Evolutionary conservation across 2,888 invertebrate species (phyloP), one percentile per base, ranked within the genome.

Genomic region (Ligdia adustata): DNA sequence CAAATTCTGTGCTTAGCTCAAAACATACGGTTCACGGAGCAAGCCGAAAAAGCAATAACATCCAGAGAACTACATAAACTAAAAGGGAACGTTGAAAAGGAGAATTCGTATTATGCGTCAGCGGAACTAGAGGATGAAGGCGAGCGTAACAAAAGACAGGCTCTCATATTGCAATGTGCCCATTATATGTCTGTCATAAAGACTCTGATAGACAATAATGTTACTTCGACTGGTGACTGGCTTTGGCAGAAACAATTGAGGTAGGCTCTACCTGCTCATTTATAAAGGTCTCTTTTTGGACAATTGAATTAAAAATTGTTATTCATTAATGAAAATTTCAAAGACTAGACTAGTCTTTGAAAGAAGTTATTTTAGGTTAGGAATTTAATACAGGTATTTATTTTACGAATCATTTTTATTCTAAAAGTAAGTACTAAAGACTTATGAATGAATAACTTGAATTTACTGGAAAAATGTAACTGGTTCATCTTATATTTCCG

Each of bases 201-300:
- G 67, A 92, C 93, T 60, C 91, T 99, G 39, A 92, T 97, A 49
- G 91, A 92, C 32, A 91, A 92, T 55, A 93, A 93, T 73, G 93
- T 95, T 0, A 92, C 92, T 16, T 92, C 92, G 55, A 74, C 91
- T 6, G 90, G 84, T 9, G 95, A 97, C 72, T 99, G 99, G 99
- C 89, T 93, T 34, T 99, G 99, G 99, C 95, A 97, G 79, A 96
- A 97, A 79, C 99, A 99, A 78, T 91, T 99, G 32, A 93, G 97
- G 93, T 95, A 78, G 55, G 48, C 40, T 14, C 18, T 28, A 2
- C 22, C 22, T 20, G 22, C 3, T 22, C 7, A 7, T 6, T 22
- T 7, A 6, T n/a, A n/a, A n/a, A n/a, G n/a, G n/a, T n/a, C n/a
- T n/a, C n/a, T n/a, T n/a, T n/a, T n/a, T n/a, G n/a, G n/a, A n/a